These are phyloP conservation scores for Rhynchophorus ferrugineus DNA, from an alignment of 1,140 invertebrate genomes.

Conservation along the genomic window DNA sequence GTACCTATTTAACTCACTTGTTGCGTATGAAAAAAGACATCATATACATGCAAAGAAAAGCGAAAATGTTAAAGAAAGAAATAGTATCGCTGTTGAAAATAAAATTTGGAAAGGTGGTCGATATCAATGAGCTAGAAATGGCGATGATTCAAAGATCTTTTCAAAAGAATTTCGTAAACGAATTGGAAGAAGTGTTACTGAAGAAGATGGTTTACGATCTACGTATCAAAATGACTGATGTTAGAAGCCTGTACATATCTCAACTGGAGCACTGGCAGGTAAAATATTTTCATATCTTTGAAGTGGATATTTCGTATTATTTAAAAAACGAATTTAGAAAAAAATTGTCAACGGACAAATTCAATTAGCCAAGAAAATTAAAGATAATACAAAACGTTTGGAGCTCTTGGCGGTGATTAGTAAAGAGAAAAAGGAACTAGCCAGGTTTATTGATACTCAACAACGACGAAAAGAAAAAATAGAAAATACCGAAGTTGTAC, in stretches of 20 bases:
- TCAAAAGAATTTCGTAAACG: slow-evolving; percentile 31
- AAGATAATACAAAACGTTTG: slow-evolving; percentile 50
- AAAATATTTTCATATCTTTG: slow-evolving; percentile 12
- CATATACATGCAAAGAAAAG: slow-evolving; percentile 47
- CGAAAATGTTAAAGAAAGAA: slow-evolving; percentile 43
- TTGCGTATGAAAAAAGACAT: slow-evolving; percentile 49
- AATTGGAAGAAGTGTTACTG: slow-evolving; percentile 50
- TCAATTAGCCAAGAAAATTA: slow-evolving; percentile 42
- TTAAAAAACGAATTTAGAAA: slow-evolving; percentile 25
- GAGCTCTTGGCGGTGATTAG: slow-evolving; percentile 49
- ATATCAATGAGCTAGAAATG: slow-evolving; percentile 49
- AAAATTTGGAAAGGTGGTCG: slow-evolving; percentile 50
- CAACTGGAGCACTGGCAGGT: slow-evolving; percentile 37
- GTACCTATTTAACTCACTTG: slow-evolving; percentile 47
- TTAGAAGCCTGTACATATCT: slow-evolving; percentile 40
- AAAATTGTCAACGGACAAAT: slow-evolving; percentile 37
- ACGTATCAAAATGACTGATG: slow-evolving; percentile 43
- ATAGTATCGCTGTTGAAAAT: slow-evolving; percentile 47
- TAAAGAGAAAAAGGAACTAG: slow-evolving; percentile 47
- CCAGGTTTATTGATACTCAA: slow-evolving; percentile 40
- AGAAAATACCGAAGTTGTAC: slow-evolving; percentile 25
- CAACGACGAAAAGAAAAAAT: slow-evolving; percentile 37
- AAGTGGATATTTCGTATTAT: slow-evolving; percentile 1
- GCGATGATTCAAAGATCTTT: slow-evolving; percentile 46
- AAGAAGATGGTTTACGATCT: slow-evolving; percentile 47